Evolutionary conservation across 2,888 invertebrate species (phyloP), one percentile per base, ranked within the genome.

Genomic region (Aspidiotus destructor): DNA sequence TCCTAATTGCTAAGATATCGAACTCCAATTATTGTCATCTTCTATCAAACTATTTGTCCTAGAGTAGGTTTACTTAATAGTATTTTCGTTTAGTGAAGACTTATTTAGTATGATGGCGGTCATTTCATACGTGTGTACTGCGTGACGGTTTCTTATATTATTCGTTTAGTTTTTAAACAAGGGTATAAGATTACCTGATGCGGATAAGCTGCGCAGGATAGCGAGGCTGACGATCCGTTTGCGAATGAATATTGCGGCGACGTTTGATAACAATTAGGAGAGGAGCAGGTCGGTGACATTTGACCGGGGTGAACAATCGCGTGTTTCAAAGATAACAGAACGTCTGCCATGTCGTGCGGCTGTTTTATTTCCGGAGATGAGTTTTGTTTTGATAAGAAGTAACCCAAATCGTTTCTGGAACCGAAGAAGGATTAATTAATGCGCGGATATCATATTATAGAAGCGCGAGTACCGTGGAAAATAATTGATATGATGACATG

Each of bases 301-400:
- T 80, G 81, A 73, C 85, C 87, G 11, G 90, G 88, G 77, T 90
- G 90, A 53, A 91, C 88, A 70, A 92, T 89, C 57, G 91, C 89
- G 77, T 92, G 90, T 77, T 92, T 92, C 74, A 92, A 80, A 0
- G 91, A 90, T 75, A 92, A 81, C 60, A 93, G 82, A 72, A 92
- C 92, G 78, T 92, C 92, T n/a, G 92, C 90, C 74, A 91, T 87
- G 75, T 90, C 90, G 74, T 69, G 62, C 44, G 61, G 61, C 55
- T 61, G 61, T 42, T 69, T 61, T 53, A 61, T 62, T 55, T 61
- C 69, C 41, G 62, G 44, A 8, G 69, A 62, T 57, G 69, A 42
- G 42, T 55, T 62, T 62, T 69, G 61, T 62, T 69, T 61, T 54
- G 62, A 62, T 44, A 69, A 69, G 41, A 53, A 41, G 44, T 62